Evolutionary conservation across 2,797 vertebrate genomes (phyloP).

Genomic region (Hemitrygon akajei): DNA sequence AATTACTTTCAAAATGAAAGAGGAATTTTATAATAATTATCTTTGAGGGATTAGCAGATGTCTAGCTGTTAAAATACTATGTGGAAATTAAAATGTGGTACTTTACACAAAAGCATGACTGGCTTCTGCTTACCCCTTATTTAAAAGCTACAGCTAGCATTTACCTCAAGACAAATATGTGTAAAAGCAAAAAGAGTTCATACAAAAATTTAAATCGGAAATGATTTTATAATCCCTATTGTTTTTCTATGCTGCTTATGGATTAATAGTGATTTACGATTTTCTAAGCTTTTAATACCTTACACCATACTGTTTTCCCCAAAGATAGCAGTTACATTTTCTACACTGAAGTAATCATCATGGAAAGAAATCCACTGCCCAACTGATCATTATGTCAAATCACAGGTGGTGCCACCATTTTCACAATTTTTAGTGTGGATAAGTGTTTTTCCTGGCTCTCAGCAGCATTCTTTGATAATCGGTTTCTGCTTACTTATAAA

Average conservation of each 20-base stretch:
- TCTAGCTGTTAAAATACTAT: background rate
- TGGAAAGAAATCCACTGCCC: slow-evolving; percentile 30
- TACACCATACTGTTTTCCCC: slow-evolving; percentile 34
- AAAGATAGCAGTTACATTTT: slow-evolving; percentile 32
- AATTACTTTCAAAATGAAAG: background rate
- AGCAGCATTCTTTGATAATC: background rate
- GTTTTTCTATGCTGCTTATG: slow-evolving; percentile 32
- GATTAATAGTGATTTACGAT: slow-evolving; percentile 31
- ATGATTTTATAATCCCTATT: slow-evolving; percentile 35
- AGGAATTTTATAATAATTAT: background rate
- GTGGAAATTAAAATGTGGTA: background rate
- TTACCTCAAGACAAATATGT: background rate
- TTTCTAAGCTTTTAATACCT: slow-evolving; percentile 36
- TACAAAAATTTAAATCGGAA: slow-evolving; percentile 34
- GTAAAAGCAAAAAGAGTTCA: slow-evolving; percentile 18
- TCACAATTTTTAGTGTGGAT: slow-evolving; percentile 27
- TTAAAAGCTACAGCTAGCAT: background rate
- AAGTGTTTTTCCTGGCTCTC: background rate
- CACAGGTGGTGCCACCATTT: slow-evolving; percentile 19
- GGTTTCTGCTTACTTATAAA: background rate
- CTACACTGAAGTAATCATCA: slow-evolving; percentile 30
- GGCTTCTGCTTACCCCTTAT: background rate
- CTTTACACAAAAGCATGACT: background rate
- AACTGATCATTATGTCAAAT: slow-evolving; percentile 17
- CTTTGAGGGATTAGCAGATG: background rate